Evolutionary conservation across 1,140 invertebrate species (phyloP), one percentile per base, ranked within the genome.

Genomic region (Galleria mellonella): DNA sequence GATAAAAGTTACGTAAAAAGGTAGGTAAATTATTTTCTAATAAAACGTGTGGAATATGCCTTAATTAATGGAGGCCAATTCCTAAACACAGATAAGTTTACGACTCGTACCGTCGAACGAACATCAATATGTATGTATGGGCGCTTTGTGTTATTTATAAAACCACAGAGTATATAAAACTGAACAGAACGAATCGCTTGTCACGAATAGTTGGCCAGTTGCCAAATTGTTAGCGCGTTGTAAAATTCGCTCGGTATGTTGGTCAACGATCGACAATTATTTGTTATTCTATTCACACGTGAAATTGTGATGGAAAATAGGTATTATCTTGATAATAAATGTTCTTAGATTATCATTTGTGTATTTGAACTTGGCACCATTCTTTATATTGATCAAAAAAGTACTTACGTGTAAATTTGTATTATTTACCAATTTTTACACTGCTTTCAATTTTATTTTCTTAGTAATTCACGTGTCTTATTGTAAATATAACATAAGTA

Each of bases 201-300:
- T 79, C 64, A 64, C 63, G 61, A 81, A 83, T 76, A 68, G 53
- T 75, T 83, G 79, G 75, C 36, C 29, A 28, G 12, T 32, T 60
- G 66, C 76, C 79, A 82, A 81, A 77, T 73, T 43, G 63, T 73
- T 69, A 55, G 59, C 62, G 55, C 68, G 65, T 71, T 67, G 71
- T 78, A 69, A 72, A 83, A 76, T 60, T 55, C 57, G 44, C 47
- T 54, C 49, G 65, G 65, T 72, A 78, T 79, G 71, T 76, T 77
- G 72, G 70, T 77, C 75, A 72, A 66, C 72, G 72, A 58, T 74
- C 63, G 68, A 64, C 67, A 72, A 73, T 71, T 75, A 66, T 81
- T 77, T 75, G 69, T 77, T 62, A 63, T 69, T 51, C 28, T 35
- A 40, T 47, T 40, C 27, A 47, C 28, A 37, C 9, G 10, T 31